Evolutionary conservation across 1,140 invertebrate genomes (phyloP).

Genomic region (Neodiprion lecontei): DNA sequence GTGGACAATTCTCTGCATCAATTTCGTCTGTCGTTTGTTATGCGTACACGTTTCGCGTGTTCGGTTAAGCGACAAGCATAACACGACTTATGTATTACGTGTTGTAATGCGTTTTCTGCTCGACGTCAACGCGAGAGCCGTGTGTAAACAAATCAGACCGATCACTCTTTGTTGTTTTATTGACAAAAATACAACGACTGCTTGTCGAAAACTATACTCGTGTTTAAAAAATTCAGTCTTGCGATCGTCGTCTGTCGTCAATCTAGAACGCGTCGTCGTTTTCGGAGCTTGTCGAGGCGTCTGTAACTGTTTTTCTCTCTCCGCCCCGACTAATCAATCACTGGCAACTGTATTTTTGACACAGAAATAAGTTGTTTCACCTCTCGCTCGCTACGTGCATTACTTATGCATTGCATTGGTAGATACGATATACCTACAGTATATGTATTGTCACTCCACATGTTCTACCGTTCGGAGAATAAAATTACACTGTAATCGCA

Average conservation of each 20-base stretch:
- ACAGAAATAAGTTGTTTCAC: neutral
- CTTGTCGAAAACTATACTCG: neutral
- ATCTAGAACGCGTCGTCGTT: neutral
- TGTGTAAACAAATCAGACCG: neutral
- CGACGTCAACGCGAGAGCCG: neutral
- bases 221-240: too few species aligned
- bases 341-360: too few species aligned
- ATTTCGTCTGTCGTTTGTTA: neutral
- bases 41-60: neutral
- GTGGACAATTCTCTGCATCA: neutral
- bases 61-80: neutral
- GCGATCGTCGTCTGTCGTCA: neutral
- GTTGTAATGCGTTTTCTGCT: too few species aligned
- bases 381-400: neutral
- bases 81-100: neutral
- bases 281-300: too few species aligned
- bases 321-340: neutral
- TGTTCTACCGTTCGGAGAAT: too few species aligned
- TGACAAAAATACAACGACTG: neutral
- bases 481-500: too few species aligned
- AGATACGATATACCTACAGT: too few species aligned
- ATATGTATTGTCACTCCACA: too few species aligned
- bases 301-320: neutral
- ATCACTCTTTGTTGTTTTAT: neutral
- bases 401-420: too few species aligned